Percentiles rank a stretch among this genome's conserved stretches.
Evolutionary conservation across 2,797 vertebrate genomes (phyloP).

Genomic region (Acipenser oxyrinchus): DNA sequence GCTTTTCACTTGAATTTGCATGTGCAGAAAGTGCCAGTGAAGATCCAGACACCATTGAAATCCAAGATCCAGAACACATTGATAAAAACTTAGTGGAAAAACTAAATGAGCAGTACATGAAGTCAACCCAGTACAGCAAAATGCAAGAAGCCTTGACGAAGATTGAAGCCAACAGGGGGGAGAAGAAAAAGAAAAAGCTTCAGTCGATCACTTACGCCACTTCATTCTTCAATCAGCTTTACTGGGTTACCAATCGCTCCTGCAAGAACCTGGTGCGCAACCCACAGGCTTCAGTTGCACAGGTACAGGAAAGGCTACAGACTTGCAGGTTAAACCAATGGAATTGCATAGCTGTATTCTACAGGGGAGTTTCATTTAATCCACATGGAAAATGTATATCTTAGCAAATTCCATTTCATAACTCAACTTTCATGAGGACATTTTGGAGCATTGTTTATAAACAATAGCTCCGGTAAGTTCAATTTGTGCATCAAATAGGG

Average conservation of each 20-base stretch:
- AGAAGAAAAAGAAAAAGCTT: slow-evolving; percentile 14
- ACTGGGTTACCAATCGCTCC: slow-evolving; percentile 45
- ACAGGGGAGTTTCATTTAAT: neutral
- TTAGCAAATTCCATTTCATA: too few species aligned
- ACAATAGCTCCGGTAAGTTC: too few species aligned
- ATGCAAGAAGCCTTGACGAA: slow-evolving; percentile 31
- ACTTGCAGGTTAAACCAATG: neutral
- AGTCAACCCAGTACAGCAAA: slow-evolving; percentile 32
- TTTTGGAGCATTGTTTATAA: too few species aligned
- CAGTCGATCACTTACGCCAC: slow-evolving; percentile 46
- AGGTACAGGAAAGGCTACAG: slow-evolving; percentile 27
- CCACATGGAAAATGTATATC: too few species aligned
- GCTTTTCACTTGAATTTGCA: neutral
- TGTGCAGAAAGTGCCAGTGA: neutral
- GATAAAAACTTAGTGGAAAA: slow-evolving; percentile 30
- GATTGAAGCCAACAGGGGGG: slow-evolving; percentile 19
- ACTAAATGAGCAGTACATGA: slow-evolving; percentile 41
- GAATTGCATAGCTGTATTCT: neutral
- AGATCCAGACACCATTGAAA: neutral
- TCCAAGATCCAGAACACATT: neutral
- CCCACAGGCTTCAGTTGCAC: slow-evolving; percentile 45
- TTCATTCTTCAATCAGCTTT: slow-evolving; percentile 42
- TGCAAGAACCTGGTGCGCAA: slow-evolving; percentile 46
- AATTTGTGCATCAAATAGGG: too few species aligned
- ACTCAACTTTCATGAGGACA: too few species aligned